These are phyloP conservation scores for Dallia pectoralis DNA, from an alignment of 2,797 vertebrate genomes.

Conservation along the genomic window DNA sequence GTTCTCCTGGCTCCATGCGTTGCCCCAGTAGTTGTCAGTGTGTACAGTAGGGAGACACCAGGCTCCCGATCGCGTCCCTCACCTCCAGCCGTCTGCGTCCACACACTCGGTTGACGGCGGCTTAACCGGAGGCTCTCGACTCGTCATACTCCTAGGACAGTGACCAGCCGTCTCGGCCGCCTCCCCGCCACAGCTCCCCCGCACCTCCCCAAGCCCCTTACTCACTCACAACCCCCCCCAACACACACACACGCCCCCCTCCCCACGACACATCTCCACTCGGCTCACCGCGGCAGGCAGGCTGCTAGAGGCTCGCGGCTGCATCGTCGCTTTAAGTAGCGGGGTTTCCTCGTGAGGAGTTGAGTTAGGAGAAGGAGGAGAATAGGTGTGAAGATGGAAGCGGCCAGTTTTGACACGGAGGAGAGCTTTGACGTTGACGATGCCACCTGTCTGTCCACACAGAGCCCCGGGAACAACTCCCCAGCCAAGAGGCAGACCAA, in stretches of 20 bases:
- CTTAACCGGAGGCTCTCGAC: constrained; percentile 54
- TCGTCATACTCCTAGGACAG: constrained; percentile 47
- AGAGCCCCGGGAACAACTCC: constrained; percentile 87
- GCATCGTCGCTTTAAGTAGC: constrained; percentile 39
- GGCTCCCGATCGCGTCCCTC: constrained; percentile 21
- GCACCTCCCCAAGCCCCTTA: constrained; percentile 9
- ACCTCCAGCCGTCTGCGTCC: constrained; percentile 42
- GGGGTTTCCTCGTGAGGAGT: constrained; percentile 56
- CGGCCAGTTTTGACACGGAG: constrained; percentile 84
- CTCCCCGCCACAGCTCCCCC: constrained; percentile 12
- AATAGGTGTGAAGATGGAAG: constrained; percentile 70
- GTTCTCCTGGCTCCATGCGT: constrained; percentile 26
- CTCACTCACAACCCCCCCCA: constrained; percentile 16
- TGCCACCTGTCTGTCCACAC: constrained; percentile 80
- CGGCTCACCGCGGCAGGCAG: constrained; percentile 51
- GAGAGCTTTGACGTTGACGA: constrained; percentile 85
- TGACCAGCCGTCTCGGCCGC: constrained; percentile 33
- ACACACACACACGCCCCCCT: constrained; percentile 15
- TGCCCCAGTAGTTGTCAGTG: constrained; percentile 25
- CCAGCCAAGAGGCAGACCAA: constrained; percentile 85
- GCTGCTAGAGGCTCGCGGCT: constrained; percentile 53
- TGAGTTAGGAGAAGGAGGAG: constrained; percentile 56
- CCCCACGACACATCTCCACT: constrained; percentile 33
- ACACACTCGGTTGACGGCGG: constrained; percentile 61
- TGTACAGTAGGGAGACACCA: constrained; percentile 26